Conservation (phyloP, 2,888 invertebrate species). For the Biston betularia region DNA sequence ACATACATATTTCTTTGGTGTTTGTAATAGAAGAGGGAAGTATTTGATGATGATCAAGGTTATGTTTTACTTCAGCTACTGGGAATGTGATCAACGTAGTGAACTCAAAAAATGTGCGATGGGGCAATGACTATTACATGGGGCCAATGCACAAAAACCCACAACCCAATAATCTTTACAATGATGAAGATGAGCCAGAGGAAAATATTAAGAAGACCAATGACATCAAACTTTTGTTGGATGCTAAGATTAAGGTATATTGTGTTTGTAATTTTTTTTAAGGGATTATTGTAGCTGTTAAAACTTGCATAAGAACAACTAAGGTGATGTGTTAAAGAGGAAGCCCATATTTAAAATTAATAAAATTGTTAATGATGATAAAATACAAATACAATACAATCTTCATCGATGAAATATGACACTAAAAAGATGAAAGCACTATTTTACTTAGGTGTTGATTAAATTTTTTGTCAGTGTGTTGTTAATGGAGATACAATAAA, state of each 20-base stretch:
- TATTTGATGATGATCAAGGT: background rate
- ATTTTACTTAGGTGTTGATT: too few relatives aligned
- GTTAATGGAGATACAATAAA: too few relatives aligned
- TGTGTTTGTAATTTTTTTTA: background rate
- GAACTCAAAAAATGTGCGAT: slow-evolving; percentile 74
- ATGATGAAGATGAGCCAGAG: slow-evolving; percentile 51
- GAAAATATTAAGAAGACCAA: slow-evolving; percentile 67
- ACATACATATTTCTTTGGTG: too few relatives aligned
- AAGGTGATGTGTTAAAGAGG: too few relatives aligned
- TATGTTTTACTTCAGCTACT: slow-evolving; percentile 62
- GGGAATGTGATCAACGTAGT: slow-evolving; percentile 83
- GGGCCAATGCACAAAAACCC: slow-evolving; percentile 55
- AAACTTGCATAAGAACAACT: background rate
- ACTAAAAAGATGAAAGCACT: too few relatives aligned
- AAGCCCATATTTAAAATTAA: too few relatives aligned
- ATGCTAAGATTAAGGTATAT: slow-evolving; percentile 70
- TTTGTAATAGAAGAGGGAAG: background rate
- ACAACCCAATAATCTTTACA: slow-evolving; percentile 37
- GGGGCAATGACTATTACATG: slow-evolving; percentile 78
- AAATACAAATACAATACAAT: too few relatives aligned
- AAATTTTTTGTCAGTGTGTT: too few relatives aligned
- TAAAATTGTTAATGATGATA: too few relatives aligned
- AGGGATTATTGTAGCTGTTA: too few relatives aligned
- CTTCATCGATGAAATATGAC: too few relatives aligned
- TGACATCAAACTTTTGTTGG: slow-evolving; percentile 67